Base-by-base conservation (phyloP, 1,140 invertebrate species). In the Diachasma alloeum region DNA sequence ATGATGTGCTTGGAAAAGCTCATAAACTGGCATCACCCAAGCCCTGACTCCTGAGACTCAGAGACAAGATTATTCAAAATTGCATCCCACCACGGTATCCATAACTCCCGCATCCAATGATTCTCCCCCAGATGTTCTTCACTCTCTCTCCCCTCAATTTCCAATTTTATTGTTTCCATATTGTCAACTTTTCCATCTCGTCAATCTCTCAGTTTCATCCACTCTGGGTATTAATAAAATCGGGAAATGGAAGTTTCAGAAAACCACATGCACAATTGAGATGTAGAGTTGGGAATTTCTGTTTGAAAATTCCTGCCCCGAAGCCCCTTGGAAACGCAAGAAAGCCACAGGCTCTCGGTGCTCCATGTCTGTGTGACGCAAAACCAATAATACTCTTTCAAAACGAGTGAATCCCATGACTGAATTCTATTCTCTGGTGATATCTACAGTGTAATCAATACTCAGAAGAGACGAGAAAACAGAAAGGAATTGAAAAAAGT, bases 11-110 rank as follows among this genome's bases (percentile, higher is more conserved):
- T 66, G 63, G 63, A 36, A 66, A 66, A 66, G 63, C 63, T 66
- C 63, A 66, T 66, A 66, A 66, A 66, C 63, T 66, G 24, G 63
- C 63, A 66, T 66, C 63, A 36, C 6, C 24, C 26, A 2, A 31
- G 31, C 31, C 31, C 31, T 66, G 26, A 36, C 24, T 66, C 26
- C 13, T 36, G 22, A 66, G 63, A 26, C 26, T 66, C 0, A 31
- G 26, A 66, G 63, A 66, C 63, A 66, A 66, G 63, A 66, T 66
- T 66, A 66, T 66, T 31, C 26, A 66, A 36, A 66, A 66, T 66
- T 66, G 63, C 63, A 66, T 66, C 63, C 19, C n/a, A 19, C 37
- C 36, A 42, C 39, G n/a, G 42, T 37, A 22, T 5, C 13, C 1
- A 22, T 6, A 31, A 31, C 31, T 31, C 6, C 31, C 31, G 17